Evolutionary conservation across 2,797 vertebrate species (phyloP), one percentile per base, ranked within the genome.

Genomic region (Corythornis leucogaster): DNA sequence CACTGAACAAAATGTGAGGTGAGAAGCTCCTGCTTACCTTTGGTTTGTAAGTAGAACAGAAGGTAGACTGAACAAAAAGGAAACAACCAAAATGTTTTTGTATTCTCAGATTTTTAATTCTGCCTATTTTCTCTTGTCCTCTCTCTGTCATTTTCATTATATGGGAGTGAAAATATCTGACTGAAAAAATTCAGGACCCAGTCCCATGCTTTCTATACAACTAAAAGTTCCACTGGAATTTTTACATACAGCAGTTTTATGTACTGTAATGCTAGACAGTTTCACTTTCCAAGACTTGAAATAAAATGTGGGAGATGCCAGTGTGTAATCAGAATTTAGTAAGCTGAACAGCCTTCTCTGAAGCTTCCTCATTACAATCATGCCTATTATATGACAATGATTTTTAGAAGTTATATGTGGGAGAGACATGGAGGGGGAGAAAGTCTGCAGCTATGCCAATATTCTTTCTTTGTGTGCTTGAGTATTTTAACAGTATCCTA

Each of bases 401-500:
- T 51, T 92, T 84, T 92, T 77, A 15, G 9, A 88, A 35, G 15
- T 33, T 71, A 3, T 62, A 21, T 40, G 12, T 71, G 12, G 35
- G 40, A 66, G 76, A 68, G n/a, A 50, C 8, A 5, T 10, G 20
- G 46, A 71, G 10, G 20, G 46, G 38, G 46, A 70, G n/a, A 40
- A 26, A 48, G 2, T 16, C 20, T 46, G 7, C 18, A 62, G 30
- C 38, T 86, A 15, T 1, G 0, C 69, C 70, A 46, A 62, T 50
- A 28, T 13, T 85, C 15, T 82, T 87, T 12, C 21, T 73, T 74
- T 88, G 30, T 1, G 2, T 66, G 6, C 10, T 73, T 61, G 5
- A 59, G 4, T 75, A 58, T 96, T 90, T 87, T 88, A 93, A 54
- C 55, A 78, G 69, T 88, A 76, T 22, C 22, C 8, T 64, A 30